Conservation (phyloP, 2,888 invertebrate species). For the Elegia similella region DNA sequence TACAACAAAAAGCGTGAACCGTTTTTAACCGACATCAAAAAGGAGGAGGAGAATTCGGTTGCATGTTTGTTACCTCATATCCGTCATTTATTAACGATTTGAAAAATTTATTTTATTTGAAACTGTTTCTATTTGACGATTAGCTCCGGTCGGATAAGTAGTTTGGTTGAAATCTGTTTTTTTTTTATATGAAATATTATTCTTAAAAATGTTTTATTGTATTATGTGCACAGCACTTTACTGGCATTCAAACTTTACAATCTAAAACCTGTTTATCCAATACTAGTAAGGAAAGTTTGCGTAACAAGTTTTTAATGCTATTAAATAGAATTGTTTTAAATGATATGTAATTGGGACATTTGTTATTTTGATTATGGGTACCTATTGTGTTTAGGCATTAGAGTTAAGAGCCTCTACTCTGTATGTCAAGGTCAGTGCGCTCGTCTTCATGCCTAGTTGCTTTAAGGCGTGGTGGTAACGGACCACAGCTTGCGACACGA, state of each 20-base stretch:
- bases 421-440: constrained; percentile 56
- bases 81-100: too few species aligned
- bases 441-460: constrained; percentile 29
- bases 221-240: background rate
- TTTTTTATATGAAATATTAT: too few species aligned
- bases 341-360: background rate
- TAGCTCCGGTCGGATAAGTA: too few species aligned
- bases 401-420: constrained; percentile 44
- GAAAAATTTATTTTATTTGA: too few species aligned
- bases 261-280: background rate
- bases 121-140: too few species aligned
- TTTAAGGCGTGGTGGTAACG: constrained; percentile 19
- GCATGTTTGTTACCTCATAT: too few species aligned
- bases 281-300: background rate
- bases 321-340: background rate
- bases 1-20: background rate
- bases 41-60: too few species aligned
- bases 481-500: constrained; percentile 13
- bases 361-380: constrained; percentile 32
- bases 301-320: background rate
- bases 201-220: background rate
- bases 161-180: too few species aligned
- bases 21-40: too few species aligned
- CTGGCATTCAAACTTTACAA: background rate
- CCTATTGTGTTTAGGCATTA: constrained; percentile 32